Percentiles rank a stretch among this genome's conserved stretches.
These are phyloP conservation scores for Alectura lathami DNA, from an alignment of 2,113 vertebrate species.

Conservation along the genomic window DNA sequence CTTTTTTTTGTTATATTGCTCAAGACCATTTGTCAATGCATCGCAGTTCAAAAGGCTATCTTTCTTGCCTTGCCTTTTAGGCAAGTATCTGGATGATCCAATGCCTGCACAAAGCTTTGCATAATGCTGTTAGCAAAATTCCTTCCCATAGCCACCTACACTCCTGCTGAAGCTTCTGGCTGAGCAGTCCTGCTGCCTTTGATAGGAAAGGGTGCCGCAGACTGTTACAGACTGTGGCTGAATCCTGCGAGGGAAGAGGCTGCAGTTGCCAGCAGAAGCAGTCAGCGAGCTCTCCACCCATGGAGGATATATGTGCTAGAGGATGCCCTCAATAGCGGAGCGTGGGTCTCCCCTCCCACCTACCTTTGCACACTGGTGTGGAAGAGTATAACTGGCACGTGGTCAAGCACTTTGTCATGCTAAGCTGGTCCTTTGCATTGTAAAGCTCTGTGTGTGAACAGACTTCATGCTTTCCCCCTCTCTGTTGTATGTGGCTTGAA, in stretches of 20 bases:
- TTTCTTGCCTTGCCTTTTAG: not conserved
- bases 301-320: not conserved
- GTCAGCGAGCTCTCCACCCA: not conserved
- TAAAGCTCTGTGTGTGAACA: not conserved
- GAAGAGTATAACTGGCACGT: accelerated
- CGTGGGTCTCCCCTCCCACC: not conserved
- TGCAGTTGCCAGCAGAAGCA: not conserved
- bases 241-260: not conserved
- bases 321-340: not conserved
- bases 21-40: not conserved
- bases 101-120: not conserved
- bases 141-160: not conserved
- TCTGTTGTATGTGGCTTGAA: not conserved
- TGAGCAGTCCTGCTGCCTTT: not conserved
- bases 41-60: accelerated
- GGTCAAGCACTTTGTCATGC: not conserved
- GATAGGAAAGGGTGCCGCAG: not conserved
- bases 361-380: not conserved
- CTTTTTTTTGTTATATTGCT: not conserved
- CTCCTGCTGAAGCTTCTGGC: not conserved
- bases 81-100: not conserved
- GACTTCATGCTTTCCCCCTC: not conserved
- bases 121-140: not conserved
- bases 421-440: not conserved
- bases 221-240: not conserved